Evolutionary conservation across 2,113 vertebrate species (phyloP), one percentile per base, ranked within the genome.

Genomic region (Empidonax alnorum): DNA sequence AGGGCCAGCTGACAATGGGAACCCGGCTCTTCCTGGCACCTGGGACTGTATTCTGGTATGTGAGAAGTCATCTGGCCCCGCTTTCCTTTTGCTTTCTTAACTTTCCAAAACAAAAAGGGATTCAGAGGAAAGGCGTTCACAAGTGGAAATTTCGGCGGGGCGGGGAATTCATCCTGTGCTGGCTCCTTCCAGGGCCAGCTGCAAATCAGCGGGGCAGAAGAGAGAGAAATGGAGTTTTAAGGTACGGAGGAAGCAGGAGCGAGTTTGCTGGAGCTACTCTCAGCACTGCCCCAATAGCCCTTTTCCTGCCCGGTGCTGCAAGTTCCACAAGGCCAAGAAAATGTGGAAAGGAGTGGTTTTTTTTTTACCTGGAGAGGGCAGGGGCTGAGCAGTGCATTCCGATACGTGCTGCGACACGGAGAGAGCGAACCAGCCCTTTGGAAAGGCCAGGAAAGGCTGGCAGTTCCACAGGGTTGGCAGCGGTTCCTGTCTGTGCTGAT

Each of bases 91-190:
- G 84, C 81, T 84, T 93, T 94, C 92, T 87, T 92, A 82, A 75
- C 75, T 56, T 94, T 90, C 77, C 79, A 75, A 87, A 96, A 97
- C 87, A 91, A 87, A 75, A 91, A 75, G 41, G n/a, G 66, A 85
- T 85, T 44, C 49, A 87, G 83, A 97, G 92, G 94, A 96, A 97
- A 97, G 96, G 90, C 89, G 85, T 94, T 95, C 88, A 94, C 88
- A 93, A 95, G 76, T 75, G 94, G 95, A 95, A 96, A 87, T 63
- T 90, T 90, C 77, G 87, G 69, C 82, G 46, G 88, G 90, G 80
- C 76, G 74, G 58, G 42, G 52, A 56, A 28, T 53, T 94, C 72
- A 84, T 93, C 90, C 92, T 95, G 90, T 49, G 78, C 53, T 76
- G 50, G 78, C 31, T 49, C 84, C 50, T 77, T 50, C 75, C 77